Conservation (phyloP, 2,888 invertebrate genomes). For the Lochmaea capreae region DNA sequence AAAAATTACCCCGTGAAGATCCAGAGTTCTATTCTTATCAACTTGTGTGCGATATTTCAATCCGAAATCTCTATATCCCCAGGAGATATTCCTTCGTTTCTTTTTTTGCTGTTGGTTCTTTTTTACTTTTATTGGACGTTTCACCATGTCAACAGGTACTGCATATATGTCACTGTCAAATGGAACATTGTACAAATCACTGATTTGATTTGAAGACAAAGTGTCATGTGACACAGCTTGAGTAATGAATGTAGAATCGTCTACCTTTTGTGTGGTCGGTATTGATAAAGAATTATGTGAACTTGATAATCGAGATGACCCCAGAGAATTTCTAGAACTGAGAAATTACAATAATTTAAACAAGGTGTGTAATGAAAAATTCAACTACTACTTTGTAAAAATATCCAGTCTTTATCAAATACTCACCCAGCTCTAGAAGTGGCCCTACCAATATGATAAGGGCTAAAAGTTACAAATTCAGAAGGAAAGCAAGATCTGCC, state of each 20-base stretch:
- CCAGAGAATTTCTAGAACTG: slow-evolving; percentile 77
- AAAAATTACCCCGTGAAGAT: slow-evolving; percentile 48
- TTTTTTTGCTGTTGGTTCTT: slow-evolving; percentile 53
- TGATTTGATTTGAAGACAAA: slow-evolving; percentile 79
- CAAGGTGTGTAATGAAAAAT: not conserved
- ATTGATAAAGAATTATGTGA: slow-evolving; percentile 85
- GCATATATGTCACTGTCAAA: slow-evolving; percentile 91
- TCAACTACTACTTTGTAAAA: not conserved
- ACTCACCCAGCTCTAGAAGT: slow-evolving; percentile 60
- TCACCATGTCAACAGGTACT: slow-evolving; percentile 84
- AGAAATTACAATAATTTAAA: slow-evolving; percentile 1
- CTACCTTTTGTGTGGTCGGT: slow-evolving; percentile 78
- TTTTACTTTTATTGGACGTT: slow-evolving; percentile 69
- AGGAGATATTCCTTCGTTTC: slow-evolving; percentile 62
- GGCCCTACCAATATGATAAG: slow-evolving; percentile 71
- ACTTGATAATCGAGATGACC: slow-evolving; percentile 83
- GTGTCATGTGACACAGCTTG: slow-evolving; percentile 91
- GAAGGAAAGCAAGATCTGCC: slow-evolving; percentile 67
- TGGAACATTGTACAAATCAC: slow-evolving; percentile 89
- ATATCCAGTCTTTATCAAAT: not conserved
- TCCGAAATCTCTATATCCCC: slow-evolving; percentile 64
- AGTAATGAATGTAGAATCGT: slow-evolving; percentile 88
- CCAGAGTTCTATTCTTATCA: slow-evolving; percentile 47
- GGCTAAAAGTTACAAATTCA: slow-evolving; percentile 73
- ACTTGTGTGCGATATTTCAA: slow-evolving; percentile 46